Evolutionary conservation across 23 tunicate species (phyloP).

Genomic region (Clavelina lepadiformis): DNA sequence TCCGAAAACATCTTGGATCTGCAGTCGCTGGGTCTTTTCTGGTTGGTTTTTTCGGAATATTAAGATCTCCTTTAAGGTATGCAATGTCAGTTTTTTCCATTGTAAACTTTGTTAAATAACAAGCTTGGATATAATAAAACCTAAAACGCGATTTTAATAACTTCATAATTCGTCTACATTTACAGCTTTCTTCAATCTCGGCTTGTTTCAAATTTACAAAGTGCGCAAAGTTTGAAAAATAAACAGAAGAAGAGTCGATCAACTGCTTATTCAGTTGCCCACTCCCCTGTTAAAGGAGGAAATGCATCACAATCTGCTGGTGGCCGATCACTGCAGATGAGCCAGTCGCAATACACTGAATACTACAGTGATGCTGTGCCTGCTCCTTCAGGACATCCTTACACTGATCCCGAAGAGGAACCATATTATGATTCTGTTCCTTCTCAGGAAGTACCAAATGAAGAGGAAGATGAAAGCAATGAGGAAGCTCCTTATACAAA

Average conservation of each 20-base stretch:
- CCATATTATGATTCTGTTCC: neutral
- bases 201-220: conserved; percentile 16
- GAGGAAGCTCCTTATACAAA: neutral
- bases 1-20: conserved; percentile 70
- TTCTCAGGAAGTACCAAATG: neutral
- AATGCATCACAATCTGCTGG: too few species aligned
- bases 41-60: conserved; percentile 51
- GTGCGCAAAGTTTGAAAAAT: conserved; percentile 7
- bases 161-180: neutral
- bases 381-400: too few species aligned
- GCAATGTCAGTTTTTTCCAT: too few species aligned
- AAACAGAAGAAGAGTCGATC: too few species aligned
- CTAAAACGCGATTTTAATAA: too few species aligned
- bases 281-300: too few species aligned
- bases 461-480: neutral
- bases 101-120: too few species aligned
- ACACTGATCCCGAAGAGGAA: neutral
- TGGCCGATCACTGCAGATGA: too few species aligned
- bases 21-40: conserved; percentile 63
- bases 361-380: too few species aligned
- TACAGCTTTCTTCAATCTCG: conserved; percentile 61
- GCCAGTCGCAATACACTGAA: too few species aligned
- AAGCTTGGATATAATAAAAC: too few species aligned
- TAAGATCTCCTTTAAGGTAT: conserved; percentile 83
- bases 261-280: too few species aligned